Conservation (phyloP, 1,140 invertebrate species). For the Scaptomyza hsui region DNA sequence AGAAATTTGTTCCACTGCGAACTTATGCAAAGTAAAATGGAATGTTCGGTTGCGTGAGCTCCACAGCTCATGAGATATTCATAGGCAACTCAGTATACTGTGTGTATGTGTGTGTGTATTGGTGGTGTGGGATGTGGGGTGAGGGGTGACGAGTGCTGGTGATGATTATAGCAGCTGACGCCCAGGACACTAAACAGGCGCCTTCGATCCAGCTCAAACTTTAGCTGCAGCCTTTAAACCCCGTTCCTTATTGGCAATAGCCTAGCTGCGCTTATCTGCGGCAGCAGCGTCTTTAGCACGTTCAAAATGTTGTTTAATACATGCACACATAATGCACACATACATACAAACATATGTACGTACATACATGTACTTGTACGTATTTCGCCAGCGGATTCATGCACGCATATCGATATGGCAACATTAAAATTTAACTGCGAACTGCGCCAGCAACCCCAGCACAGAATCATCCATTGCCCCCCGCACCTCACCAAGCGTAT, state of each 20-base stretch:
- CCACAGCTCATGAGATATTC: conserved; percentile 65
- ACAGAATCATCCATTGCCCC: conserved; percentile 11
- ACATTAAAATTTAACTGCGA: conserved; percentile 81
- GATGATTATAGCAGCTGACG: conserved; percentile 22
- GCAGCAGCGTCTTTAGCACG: conserved; percentile 34
- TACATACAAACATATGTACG: no score
- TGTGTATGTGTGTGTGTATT: conserved; percentile 1
- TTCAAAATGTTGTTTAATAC: conserved; percentile 58
- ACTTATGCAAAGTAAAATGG: conserved; percentile 46
- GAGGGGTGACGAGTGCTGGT: not conserved
- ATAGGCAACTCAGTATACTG: conserved; percentile 33
- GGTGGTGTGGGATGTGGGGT: conserved; percentile 1
- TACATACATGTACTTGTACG: no score
- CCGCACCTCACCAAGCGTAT: not conserved
- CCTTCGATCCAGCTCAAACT: not conserved
- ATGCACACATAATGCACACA: no score
- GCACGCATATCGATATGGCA: conserved; percentile 76
- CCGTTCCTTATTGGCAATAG: not conserved
- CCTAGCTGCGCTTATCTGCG: conserved; percentile 24
- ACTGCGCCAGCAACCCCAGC: conserved; percentile 38
- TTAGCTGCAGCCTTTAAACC: not conserved
- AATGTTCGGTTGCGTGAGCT: conserved; percentile 40
- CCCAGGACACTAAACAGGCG: conserved; percentile 7
- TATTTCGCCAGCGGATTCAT: conserved; percentile 52
- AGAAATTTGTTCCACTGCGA: conserved; percentile 37